Percentiles rank a stretch among this genome's conserved stretches.
These are phyloP conservation scores for Capreolus pygargus DNA, from an alignment of 2,113 vertebrate genomes.

Conservation along the genomic window DNA sequence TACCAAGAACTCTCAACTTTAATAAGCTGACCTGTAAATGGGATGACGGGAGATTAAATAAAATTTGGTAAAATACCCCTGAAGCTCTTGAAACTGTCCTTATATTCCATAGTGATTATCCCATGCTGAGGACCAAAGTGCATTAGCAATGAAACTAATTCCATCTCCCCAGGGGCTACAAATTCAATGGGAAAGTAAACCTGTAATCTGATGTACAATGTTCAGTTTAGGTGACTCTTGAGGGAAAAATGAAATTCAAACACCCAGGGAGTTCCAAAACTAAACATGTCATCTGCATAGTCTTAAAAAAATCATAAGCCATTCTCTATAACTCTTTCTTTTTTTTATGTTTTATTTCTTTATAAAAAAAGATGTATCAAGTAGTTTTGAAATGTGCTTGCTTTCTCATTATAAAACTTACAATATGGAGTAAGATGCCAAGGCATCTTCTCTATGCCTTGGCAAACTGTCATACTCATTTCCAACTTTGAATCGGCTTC, in stretches of 20 bases:
- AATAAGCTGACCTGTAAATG: constrained; percentile 1
- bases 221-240: neutral
- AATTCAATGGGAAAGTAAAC: constrained; percentile 51
- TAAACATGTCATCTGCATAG: neutral
- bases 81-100: constrained; percentile 47
- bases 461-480: neutral
- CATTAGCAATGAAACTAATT: constrained; percentile 71
- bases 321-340: neutral
- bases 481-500: neutral
- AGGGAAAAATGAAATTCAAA: neutral
- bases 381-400: neutral
- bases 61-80: neutral
- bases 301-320: neutral
- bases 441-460: neutral
- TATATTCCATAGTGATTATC: constrained; percentile 52
- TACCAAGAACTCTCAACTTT: neutral
- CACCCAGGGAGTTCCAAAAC: constrained; percentile 6
- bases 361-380: neutral
- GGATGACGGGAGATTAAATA: neutral
- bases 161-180: constrained; percentile 52
- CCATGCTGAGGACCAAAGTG: constrained; percentile 58
- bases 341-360: neutral
- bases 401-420: neutral
- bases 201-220: neutral
- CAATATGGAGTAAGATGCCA: neutral